These are phyloP conservation scores for Casuarius casuarius DNA, from an alignment of 2,113 vertebrate genomes.

Conservation along the genomic window DNA sequence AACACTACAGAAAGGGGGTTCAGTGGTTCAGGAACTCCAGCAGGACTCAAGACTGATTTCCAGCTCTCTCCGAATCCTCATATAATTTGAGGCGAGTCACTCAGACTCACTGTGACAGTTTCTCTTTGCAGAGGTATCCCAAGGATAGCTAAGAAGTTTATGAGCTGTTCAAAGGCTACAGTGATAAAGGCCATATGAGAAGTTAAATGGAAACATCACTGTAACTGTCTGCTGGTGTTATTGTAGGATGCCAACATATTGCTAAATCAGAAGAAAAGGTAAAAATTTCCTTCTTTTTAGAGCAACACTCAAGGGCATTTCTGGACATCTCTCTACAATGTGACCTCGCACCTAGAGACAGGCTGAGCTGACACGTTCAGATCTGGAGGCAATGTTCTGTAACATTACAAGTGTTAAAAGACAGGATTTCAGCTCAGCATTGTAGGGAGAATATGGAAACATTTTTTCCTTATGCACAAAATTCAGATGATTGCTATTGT, in stretches of 20 bases:
- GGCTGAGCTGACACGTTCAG: not conserved
- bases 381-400: not conserved
- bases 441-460: not conserved
- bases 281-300: not conserved
- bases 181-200: not conserved
- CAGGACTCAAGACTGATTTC: not conserved
- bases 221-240: not conserved
- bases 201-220: not conserved
- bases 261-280: not conserved
- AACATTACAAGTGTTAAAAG: not conserved
- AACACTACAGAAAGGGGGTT: not conserved
- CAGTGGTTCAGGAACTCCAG: not conserved
- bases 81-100: not conserved
- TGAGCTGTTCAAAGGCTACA: not conserved
- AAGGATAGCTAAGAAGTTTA: not conserved
- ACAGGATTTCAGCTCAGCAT: not conserved
- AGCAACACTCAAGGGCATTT: not conserved
- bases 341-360: not conserved
- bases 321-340: not conserved
- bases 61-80: not conserved
- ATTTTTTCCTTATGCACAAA: rapidly evolving
- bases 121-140: not conserved
- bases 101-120: not conserved
- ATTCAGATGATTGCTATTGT: not conserved
- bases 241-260: not conserved